phyloP scores from a whole-genome alignment of 2,888 invertebrate species.

The Trissolcus japonicus region DNA sequence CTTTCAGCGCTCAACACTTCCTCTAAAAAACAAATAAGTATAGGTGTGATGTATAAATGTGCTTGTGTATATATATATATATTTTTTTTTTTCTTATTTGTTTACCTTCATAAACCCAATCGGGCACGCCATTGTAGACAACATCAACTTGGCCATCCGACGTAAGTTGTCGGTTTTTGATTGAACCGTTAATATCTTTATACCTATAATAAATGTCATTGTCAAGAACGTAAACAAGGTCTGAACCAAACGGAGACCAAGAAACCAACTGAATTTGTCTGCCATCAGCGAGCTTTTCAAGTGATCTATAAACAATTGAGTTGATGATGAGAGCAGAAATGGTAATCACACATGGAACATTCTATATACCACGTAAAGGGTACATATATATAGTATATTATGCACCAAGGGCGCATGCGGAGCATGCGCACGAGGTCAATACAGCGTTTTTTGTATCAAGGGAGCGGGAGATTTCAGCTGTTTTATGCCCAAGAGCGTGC shows the following conservation, averaged over 20 bases:
- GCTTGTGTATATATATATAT: too few relatives aligned
- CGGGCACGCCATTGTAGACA: slow-evolving; percentile 89
- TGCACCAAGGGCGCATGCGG: too few relatives aligned
- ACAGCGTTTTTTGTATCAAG: too few relatives aligned
- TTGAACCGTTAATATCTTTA: slow-evolving; percentile 41
- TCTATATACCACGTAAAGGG: too few relatives aligned
- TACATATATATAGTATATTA: too few relatives aligned
- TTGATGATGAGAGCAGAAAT: too few relatives aligned
- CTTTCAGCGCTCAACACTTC: slow-evolving; percentile 84
- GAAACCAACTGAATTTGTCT: slow-evolving; percentile 80
- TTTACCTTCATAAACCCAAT: slow-evolving; percentile 95
- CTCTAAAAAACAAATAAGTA: slow-evolving; percentile 78
- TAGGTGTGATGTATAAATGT: background rate
- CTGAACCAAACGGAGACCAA: slow-evolving; percentile 79
- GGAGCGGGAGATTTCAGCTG: too few relatives aligned
- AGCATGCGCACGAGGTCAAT: too few relatives aligned
- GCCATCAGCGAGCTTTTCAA: slow-evolving; percentile 78
- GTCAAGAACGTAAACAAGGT: slow-evolving; percentile 81
- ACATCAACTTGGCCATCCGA: slow-evolving; percentile 80
- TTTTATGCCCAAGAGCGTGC: too few relatives aligned
- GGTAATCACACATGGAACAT: too few relatives aligned
- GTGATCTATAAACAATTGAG: slow-evolving; percentile 10
- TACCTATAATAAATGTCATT: slow-evolving; percentile 83
- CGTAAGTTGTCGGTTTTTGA: slow-evolving; percentile 78
- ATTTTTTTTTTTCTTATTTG: too few relatives aligned